Conservation (phyloP, 2,113 vertebrate genomes). For the Asarcornis scutulata region DNA sequence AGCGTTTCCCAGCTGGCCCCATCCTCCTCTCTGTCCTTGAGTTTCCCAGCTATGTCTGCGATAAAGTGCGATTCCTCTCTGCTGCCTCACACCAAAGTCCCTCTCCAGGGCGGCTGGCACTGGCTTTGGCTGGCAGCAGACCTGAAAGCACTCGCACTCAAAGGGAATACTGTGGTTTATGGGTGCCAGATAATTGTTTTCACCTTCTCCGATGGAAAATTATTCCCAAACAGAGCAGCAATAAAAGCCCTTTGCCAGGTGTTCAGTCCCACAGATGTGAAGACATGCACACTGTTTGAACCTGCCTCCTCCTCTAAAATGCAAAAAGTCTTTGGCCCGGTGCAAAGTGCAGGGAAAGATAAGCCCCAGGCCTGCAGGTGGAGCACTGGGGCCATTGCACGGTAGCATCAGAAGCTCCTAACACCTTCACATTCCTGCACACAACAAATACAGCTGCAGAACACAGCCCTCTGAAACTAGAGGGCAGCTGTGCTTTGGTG, state of each 20-base stretch:
- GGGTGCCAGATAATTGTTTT: not conserved
- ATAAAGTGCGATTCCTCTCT: not conserved
- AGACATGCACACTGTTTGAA: not conserved
- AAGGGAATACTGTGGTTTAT: not conserved
- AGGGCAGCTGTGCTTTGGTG: not conserved
- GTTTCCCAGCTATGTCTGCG: not conserved
- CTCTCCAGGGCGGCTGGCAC: not conserved
- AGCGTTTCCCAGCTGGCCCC: not conserved
- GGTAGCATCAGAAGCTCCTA: not conserved
- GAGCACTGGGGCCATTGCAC: not conserved
- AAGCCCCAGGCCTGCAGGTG: conserved; percentile 5
- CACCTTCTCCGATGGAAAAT: not conserved
- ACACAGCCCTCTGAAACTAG: not conserved
- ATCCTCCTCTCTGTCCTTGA: not conserved
- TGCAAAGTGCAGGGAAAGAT: not conserved
- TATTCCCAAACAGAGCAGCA: not conserved
- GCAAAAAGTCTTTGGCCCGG: not conserved
- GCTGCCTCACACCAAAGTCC: not conserved
- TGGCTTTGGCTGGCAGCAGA: not conserved
- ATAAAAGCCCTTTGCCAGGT: not conserved
- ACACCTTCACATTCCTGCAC: not conserved
- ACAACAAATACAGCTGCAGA: not conserved
- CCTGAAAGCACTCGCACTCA: not conserved
- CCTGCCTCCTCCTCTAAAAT: not conserved
- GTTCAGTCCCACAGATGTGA: not conserved